Conservation (phyloP, 30 jellyfish, hydroid and myxozoan species). For the Morbakka virulenta region DNA sequence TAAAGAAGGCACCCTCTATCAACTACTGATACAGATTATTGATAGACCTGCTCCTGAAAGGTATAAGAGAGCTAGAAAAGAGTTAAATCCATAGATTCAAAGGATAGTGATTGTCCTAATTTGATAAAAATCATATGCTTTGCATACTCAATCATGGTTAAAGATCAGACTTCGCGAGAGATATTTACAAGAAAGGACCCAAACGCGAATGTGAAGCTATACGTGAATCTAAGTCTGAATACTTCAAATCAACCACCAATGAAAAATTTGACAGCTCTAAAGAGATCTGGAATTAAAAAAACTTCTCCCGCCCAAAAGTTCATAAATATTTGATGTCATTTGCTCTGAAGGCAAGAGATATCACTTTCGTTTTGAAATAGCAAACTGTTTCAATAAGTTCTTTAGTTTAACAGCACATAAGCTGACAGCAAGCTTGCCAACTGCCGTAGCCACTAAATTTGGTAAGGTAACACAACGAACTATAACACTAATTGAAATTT, state of each 20-base stretch:
- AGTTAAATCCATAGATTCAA: conserved; percentile 9
- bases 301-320: neutral
- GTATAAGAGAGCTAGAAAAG: conserved; percentile 3
- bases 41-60: conserved; percentile 8
- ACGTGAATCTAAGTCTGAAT: conserved; percentile 1
- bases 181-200: neutral
- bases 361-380: no score
- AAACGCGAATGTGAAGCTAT: conserved; percentile 1
- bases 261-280: neutral
- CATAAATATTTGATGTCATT: no score
- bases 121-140: conserved; percentile 13
- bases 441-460: no score
- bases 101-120: neutral
- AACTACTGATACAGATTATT: neutral
- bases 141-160: neutral
- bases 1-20: neutral
- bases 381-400: no score
- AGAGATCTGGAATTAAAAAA: neutral
- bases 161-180: neutral
- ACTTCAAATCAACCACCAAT: neutral
- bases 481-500: no score
- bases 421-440: no score
- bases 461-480: no score
- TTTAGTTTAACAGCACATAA: no score
- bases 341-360: no score